phyloP scores from a whole-genome alignment of 2,888 invertebrate species.

The Hartigia nigra region DNA sequence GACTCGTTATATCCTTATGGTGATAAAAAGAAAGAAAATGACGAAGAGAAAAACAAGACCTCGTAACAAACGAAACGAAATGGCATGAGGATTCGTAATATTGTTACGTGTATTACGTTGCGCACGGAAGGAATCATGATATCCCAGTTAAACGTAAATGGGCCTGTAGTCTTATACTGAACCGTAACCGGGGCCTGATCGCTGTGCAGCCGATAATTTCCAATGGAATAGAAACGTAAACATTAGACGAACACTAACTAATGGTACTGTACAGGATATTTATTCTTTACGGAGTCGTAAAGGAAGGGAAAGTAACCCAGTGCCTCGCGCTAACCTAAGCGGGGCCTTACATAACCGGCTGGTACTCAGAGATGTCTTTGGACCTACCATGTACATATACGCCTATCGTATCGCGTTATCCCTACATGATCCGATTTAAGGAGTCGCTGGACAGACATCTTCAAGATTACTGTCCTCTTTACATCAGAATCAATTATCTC shows the following conservation, averaged over 20 bases:
- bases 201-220: constrained; percentile 26
- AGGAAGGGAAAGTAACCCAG: constrained; percentile 63
- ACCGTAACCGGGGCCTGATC: constrained; percentile 33
- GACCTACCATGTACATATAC: not conserved
- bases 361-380: constrained; percentile 23
- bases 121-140: constrained; percentile 36
- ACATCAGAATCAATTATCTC: not conserved
- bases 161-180: not conserved
- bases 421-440: not conserved
- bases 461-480: not conserved
- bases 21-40: not conserved
- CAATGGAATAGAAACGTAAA: constrained; percentile 32
- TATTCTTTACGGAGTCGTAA: constrained; percentile 54
- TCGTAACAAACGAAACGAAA: not conserved
- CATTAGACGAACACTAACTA: constrained; percentile 35
- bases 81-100: not conserved
- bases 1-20: not conserved
- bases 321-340: constrained; percentile 43
- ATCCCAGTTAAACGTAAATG: not conserved
- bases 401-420: not conserved
- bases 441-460: not conserved
- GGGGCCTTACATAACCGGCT: constrained; percentile 50
- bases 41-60: not conserved
- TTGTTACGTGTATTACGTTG: constrained; percentile 25
- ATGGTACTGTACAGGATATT: constrained; percentile 29